A percentile compares a stretch with the other conserved stretches of the same genome.
Conservation (phyloP, 2,113 vertebrate species). For the Plotosus lineatus region DNA sequence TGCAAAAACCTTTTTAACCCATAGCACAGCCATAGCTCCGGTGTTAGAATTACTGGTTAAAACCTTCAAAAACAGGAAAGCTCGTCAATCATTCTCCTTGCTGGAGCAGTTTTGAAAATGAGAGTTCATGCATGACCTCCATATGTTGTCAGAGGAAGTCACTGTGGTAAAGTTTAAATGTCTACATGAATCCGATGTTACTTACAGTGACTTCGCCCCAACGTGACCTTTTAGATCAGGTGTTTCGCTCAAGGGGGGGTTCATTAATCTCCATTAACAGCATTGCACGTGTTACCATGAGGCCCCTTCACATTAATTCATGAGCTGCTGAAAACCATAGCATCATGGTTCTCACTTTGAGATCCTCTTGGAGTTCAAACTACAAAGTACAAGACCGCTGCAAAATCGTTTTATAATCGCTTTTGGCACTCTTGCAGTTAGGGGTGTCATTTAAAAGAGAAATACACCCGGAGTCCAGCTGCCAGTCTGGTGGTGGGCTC, state of each 20-base stretch:
- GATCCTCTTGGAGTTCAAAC: conserved; percentile 27
- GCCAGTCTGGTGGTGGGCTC: conserved; percentile 5
- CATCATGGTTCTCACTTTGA: conserved; percentile 39
- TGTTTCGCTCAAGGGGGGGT: conserved; percentile 39
- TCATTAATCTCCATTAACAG: conserved; percentile 58
- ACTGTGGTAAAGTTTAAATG: conserved; percentile 47
- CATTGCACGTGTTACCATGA: conserved; percentile 28
- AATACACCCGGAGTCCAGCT: conserved; percentile 28
- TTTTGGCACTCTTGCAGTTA: conserved; percentile 25
- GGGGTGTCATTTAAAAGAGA: conserved; percentile 37
- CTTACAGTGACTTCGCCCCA: conserved; percentile 31
- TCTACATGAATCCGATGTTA: conserved; percentile 30
- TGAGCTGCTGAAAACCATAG: conserved; percentile 41
- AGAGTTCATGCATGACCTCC: conserved; percentile 31
- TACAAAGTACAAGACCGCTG: conserved; percentile 20
- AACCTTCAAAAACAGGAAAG: conserved; percentile 10
- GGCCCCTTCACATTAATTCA: conserved; percentile 42
- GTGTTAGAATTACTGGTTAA: conserved; percentile 20
- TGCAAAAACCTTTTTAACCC: not conserved
- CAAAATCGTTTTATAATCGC: conserved; percentile 25
- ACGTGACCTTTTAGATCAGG: conserved; percentile 36
- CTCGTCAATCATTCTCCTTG: conserved; percentile 35
- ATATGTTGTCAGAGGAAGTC: not conserved
- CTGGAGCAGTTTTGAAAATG: not conserved
- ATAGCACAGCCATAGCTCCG: not conserved